Percentiles rank a stretch among this genome's conserved stretches.
phyloP scores from a whole-genome alignment of 2,888 invertebrate genomes.

The Lasioglossum figueresi region DNA sequence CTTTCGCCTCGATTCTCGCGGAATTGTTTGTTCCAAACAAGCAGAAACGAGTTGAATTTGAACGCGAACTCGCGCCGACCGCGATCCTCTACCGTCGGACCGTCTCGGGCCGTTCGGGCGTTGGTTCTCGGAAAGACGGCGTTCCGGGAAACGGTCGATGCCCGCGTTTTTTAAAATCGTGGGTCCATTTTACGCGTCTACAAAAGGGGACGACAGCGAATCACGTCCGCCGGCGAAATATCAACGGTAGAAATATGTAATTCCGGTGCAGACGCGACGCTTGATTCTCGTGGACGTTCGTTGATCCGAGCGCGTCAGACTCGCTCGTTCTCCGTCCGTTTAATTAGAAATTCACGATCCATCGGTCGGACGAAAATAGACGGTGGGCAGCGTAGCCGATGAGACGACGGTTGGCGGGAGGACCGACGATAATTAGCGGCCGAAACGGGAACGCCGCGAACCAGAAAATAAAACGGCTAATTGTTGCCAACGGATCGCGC shows the following conservation, averaged over 20 bases:
- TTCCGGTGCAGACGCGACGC: neutral
- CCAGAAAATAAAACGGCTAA: slow-evolving; percentile 58
- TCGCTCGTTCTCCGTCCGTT: slow-evolving; percentile 49
- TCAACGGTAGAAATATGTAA: neutral
- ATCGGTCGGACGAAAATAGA: slow-evolving; percentile 53
- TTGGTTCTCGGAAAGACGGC: neutral
- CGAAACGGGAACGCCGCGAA: slow-evolving; percentile 52
- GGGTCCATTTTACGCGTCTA: neutral
- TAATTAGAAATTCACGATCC: slow-evolving; percentile 55
- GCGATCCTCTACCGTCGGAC: neutral
- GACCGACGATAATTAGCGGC: slow-evolving; percentile 55
- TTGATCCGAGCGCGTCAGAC: neutral
- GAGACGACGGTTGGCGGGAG: slow-evolving; percentile 49
- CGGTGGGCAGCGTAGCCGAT: neutral
- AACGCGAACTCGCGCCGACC: neutral
- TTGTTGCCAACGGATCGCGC: slow-evolving; percentile 69
- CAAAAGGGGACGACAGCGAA: no score
- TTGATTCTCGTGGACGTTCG: neutral
- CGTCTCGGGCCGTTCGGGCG: neutral
- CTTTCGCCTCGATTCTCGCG: neutral
- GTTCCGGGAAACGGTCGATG: neutral
- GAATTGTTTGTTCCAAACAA: neutral
- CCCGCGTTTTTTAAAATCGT: neutral
- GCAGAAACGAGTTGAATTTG: neutral
- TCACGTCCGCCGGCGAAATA: neutral